A percentile compares a stretch with the other conserved stretches of the same genome.
These are phyloP conservation scores for Empis livida DNA, from an alignment of 2,888 invertebrate species.

Conservation along the genomic window DNA sequence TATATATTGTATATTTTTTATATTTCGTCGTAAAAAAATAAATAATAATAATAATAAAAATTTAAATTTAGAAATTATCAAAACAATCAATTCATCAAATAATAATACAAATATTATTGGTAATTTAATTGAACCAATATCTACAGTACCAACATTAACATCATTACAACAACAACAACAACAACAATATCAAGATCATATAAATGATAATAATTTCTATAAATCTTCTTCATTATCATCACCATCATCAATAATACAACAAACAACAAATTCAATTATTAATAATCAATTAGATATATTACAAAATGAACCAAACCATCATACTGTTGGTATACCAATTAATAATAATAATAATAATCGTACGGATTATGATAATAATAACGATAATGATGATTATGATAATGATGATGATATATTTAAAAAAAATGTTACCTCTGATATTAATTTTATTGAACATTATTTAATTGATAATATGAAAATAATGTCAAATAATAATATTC, in stretches of 20 bases:
- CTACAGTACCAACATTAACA: conserved; percentile 29
- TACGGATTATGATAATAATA: conserved; percentile 35
- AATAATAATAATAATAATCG: conserved; percentile 34
- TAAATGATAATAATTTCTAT: background rate
- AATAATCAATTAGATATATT: background rate
- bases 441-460: conserved; percentile 12
- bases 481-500: background rate
- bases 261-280: background rate
- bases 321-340: conserved; percentile 36
- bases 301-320: conserved; percentile 26
- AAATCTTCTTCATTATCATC: background rate
- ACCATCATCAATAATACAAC: conserved; percentile 1
- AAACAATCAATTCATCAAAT: conserved; percentile 5
- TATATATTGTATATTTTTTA: conserved; percentile 11
- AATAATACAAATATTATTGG: no score
- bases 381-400: conserved; percentile 33
- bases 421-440: conserved; percentile 1
- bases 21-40: conserved; percentile 18
- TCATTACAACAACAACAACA: no score
- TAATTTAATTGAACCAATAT: conserved; percentile 24
- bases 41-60: conserved; percentile 20
- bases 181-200: background rate
- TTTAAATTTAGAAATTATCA: conserved; percentile 7
- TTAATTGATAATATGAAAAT: background rate
- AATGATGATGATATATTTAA: background rate